phyloP scores from a whole-genome alignment of 2,888 invertebrate species.

The Chrysolina haemoptera region DNA sequence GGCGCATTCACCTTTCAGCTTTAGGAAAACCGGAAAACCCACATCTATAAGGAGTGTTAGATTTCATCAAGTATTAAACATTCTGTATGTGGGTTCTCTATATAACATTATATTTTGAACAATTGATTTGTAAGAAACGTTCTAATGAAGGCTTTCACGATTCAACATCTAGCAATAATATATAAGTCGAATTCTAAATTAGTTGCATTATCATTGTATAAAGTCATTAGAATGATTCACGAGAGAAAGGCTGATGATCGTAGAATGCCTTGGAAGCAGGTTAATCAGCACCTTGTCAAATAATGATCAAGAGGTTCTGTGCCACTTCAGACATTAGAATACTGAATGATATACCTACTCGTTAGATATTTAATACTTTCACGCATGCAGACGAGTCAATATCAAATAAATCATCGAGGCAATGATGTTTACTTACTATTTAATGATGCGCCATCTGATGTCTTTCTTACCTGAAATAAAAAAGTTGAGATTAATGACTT shows the following conservation, averaged over 20 bases:
- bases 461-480: conserved; percentile 27
- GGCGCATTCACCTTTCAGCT: too few species aligned
- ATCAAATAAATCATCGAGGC: not conserved
- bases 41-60: too few species aligned
- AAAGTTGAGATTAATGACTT: too few species aligned
- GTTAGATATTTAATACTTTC: not conserved
- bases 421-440: not conserved
- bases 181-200: not conserved
- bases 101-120: too few species aligned
- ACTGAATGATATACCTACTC: not conserved
- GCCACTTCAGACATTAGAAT: conserved; percentile 10
- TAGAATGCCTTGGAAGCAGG: conserved; percentile 10
- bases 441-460: not conserved
- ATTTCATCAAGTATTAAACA: too few species aligned
- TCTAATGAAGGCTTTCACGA: not conserved
- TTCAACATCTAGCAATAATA: not conserved
- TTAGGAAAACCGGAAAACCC: too few species aligned
- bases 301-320: not conserved
- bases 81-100: too few species aligned
- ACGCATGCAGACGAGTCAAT: conserved; percentile 1
- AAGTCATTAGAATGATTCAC: conserved; percentile 5
- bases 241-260: conserved; percentile 19
- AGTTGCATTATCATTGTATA: not conserved
- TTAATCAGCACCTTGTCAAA: conserved; percentile 21
- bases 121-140: not conserved